A percentile compares a stretch with the other conserved stretches of the same genome.
Evolutionary conservation across 1,140 invertebrate species (phyloP).

Genomic region (Pseudomyrmex dendroicus): DNA sequence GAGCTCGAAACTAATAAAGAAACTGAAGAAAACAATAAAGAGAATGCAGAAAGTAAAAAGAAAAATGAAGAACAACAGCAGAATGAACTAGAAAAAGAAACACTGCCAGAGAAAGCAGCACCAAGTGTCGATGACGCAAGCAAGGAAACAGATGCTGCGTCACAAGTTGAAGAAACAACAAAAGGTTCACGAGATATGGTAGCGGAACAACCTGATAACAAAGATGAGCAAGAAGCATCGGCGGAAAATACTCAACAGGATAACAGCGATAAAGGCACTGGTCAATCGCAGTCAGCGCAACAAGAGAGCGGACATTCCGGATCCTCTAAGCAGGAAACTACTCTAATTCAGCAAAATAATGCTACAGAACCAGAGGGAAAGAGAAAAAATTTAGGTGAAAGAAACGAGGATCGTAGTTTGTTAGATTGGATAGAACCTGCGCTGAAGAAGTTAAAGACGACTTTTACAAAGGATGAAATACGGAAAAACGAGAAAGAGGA

Average conservation of each 20-base stretch:
- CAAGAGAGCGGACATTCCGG: slow-evolving; percentile 84
- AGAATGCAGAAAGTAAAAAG: slow-evolving; percentile 75
- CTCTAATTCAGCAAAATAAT: slow-evolving; percentile 68
- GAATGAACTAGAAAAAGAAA: slow-evolving; percentile 79
- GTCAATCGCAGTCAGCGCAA: slow-evolving; percentile 85
- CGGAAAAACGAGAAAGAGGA: slow-evolving; percentile 83
- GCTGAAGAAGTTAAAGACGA: slow-evolving; percentile 86
- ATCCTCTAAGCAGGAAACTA: slow-evolving; percentile 75
- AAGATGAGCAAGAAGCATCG: slow-evolving; percentile 68
- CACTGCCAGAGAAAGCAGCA: slow-evolving; percentile 81
- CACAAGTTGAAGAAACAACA: slow-evolving; percentile 76
- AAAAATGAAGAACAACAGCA: slow-evolving; percentile 84
- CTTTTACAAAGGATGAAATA: slow-evolving; percentile 81
- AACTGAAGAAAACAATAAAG: slow-evolving; percentile 79
- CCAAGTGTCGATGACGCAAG: slow-evolving; percentile 76
- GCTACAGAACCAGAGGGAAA: slow-evolving; percentile 78
- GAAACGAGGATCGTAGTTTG: slow-evolving; percentile 83
- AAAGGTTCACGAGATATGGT: slow-evolving; percentile 81
- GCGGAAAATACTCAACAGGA: slow-evolving; percentile 82
- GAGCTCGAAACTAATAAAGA: slow-evolving; percentile 76
- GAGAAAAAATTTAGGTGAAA: slow-evolving; percentile 83
- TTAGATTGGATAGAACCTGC: slow-evolving; percentile 82
- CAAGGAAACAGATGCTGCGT: slow-evolving; percentile 80
- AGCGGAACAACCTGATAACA: slow-evolving; percentile 64
- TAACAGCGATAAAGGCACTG: slow-evolving; percentile 84